Evolutionary conservation across 2,797 vertebrate species (phyloP).

Genomic region (Luscinia luscinia): DNA sequence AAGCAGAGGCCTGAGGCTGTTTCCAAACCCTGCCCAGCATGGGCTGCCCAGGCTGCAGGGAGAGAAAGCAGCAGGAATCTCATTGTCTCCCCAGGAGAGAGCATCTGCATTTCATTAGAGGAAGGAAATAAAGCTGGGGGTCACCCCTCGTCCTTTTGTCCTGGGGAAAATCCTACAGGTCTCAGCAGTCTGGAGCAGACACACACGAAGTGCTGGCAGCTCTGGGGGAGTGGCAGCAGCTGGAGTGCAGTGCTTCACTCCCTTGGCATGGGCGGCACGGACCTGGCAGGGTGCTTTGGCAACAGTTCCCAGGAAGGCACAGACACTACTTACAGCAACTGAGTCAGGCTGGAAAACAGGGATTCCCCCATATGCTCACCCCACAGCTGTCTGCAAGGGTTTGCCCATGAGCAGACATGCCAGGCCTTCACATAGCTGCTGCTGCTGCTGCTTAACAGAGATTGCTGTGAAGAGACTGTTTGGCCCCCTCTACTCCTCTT

Average conservation of each 20-base stretch:
- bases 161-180: background rate
- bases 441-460: background rate
- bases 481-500: background rate
- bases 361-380: background rate
- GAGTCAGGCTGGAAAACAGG: background rate
- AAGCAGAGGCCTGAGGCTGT: background rate
- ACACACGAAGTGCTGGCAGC: background rate
- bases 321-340: background rate
- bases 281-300: background rate
- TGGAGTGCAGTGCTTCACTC: background rate
- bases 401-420: background rate
- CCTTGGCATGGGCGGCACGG: background rate
- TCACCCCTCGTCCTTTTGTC: background rate
- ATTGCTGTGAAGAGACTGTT: background rate
- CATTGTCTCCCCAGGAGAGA: background rate
- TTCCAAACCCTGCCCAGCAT: constrained; percentile 13
- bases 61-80: constrained; percentile 10
- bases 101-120: constrained; percentile 28
- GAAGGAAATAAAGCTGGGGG: background rate
- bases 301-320: background rate
- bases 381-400: background rate
- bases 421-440: background rate
- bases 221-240: background rate
- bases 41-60: background rate
- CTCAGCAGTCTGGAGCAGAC: background rate